phyloP scores from a whole-genome alignment of 2,797 vertebrate species.

The Phoeniculus purpureus region DNA sequence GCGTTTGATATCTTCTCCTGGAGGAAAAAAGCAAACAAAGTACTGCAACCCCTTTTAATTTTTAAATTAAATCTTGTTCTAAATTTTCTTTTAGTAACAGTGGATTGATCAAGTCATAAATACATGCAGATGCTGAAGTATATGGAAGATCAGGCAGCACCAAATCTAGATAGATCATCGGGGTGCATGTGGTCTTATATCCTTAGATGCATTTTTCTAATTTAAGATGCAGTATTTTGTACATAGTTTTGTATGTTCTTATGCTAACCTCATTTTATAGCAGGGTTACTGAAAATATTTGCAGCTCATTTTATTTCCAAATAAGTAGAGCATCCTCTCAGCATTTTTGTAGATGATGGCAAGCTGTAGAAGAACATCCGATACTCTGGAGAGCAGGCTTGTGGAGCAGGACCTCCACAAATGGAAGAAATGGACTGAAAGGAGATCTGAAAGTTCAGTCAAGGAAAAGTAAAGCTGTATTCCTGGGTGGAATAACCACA shows the following conservation, averaged over 20 bases:
- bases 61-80: not conserved
- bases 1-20: not conserved
- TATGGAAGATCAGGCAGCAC: not conserved
- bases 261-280: not conserved
- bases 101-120: not conserved
- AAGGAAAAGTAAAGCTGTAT: not conserved
- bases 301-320: not conserved
- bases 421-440: not conserved
- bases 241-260: not conserved
- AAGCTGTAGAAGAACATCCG: not conserved
- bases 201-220: not conserved
- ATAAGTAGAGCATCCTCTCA: not conserved
- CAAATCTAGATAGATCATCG: not conserved
- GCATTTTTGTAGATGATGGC: not conserved
- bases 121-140: not conserved
- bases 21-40: not conserved
- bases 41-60: not conserved
- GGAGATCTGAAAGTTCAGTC: not conserved
- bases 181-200: not conserved
- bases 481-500: not conserved
- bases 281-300: not conserved
- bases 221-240: not conserved
- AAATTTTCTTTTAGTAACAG: not conserved
- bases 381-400: not conserved
- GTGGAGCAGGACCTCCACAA: not conserved